Percentiles rank a stretch among this genome's conserved stretches.
Evolutionary conservation across 2,888 invertebrate species (phyloP).

Genomic region (Lasioglossum lativentre): DNA sequence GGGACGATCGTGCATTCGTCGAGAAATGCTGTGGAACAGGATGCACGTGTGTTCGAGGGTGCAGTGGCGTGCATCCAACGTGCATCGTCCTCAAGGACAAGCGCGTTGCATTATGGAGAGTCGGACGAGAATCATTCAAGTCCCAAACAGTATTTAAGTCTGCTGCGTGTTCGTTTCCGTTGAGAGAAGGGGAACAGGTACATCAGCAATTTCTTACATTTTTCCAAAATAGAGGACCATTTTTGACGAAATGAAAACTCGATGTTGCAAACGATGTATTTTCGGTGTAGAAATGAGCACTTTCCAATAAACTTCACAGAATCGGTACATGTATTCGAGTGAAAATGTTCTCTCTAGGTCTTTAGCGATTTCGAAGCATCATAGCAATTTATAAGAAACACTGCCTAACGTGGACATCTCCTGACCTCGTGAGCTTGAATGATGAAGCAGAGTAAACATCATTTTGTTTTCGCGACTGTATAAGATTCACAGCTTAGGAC

Average conservation of each 20-base stretch:
- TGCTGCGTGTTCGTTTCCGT: neutral
- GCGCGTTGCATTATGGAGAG: constrained; percentile 10
- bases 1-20: constrained; percentile 4
- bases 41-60: neutral
- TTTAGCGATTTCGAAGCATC: constrained; percentile 1
- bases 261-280: neutral
- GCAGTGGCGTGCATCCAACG: neutral
- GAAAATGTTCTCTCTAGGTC: neutral
- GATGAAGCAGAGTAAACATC: neutral
- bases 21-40: neutral
- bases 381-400: neutral
- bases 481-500: neutral
- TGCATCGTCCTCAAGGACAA: neutral
- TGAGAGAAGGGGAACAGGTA: neutral
- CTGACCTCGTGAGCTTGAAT: neutral
- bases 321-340: neutral
- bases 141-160: neutral
- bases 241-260: neutral
- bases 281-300: neutral
- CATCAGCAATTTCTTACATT: neutral
- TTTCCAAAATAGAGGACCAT: neutral
- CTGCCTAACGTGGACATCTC: neutral
- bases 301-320: neutral
- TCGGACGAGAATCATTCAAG: neutral
- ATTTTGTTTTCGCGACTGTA: neutral